These are phyloP conservation scores for Himalopsyche tibetana DNA, from an alignment of 2,888 invertebrate species.

Conservation along the genomic window DNA sequence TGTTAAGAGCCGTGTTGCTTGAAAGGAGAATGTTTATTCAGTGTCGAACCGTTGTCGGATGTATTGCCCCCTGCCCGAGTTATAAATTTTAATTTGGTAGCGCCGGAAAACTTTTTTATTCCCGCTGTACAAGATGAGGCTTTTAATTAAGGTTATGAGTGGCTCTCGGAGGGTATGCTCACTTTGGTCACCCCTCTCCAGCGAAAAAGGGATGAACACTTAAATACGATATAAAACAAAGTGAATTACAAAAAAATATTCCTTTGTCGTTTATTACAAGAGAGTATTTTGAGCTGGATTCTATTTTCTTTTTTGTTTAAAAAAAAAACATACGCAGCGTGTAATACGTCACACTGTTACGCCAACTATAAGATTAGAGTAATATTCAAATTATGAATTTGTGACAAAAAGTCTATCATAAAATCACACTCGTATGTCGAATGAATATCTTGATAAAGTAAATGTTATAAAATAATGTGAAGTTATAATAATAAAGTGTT, in stretches of 20 bases:
- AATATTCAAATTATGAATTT: not conserved
- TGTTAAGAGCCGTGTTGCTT: not conserved
- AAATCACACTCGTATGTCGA: not conserved
- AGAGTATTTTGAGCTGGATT: not conserved
- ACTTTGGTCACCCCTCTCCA: conserved; percentile 17
- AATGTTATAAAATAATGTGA: no score
- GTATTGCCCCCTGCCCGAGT: conserved; percentile 62
- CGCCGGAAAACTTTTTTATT: conserved; percentile 65
- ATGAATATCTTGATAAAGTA: no score
- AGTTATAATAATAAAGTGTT: no score
- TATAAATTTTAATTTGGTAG: conserved; percentile 66
- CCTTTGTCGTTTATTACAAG: conserved; percentile 39
- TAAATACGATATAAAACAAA: conserved; percentile 46
- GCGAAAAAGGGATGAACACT: conserved; percentile 46
- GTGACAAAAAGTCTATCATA: not conserved
- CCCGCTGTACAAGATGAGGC: conserved; percentile 65
- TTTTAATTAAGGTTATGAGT: conserved; percentile 66
- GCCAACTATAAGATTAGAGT: not conserved
- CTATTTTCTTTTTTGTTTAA: not conserved
- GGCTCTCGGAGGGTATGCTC: conserved; percentile 53
- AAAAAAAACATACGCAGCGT: not conserved
- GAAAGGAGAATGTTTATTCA: conserved; percentile 45
- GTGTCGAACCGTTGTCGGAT: conserved; percentile 50
- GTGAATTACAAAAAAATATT: conserved; percentile 55
- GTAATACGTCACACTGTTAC: not conserved